Percentiles rank a stretch among this genome's conserved stretches.
phyloP scores from a whole-genome alignment of 1,140 invertebrate genomes.

The Drosophila busckii region DNA sequence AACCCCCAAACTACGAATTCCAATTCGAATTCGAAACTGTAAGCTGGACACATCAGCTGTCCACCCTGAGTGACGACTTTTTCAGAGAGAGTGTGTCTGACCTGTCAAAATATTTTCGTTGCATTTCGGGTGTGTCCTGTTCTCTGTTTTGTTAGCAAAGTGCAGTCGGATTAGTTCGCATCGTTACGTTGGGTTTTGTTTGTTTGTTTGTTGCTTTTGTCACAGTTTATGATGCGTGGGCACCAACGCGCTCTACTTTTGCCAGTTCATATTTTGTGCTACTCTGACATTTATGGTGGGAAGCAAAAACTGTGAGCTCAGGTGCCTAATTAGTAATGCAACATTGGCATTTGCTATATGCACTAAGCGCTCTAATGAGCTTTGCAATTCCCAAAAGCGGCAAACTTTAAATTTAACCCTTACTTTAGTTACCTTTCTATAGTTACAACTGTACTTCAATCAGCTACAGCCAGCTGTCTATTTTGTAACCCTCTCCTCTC shows the following conservation, averaged over 20 bases:
- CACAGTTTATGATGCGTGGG: slow-evolving; percentile 74
- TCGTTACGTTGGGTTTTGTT: slow-evolving; percentile 27
- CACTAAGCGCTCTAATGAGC: slow-evolving; percentile 26
- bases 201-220: slow-evolving; percentile 53
- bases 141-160: slow-evolving; percentile 61
- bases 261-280: slow-evolving; percentile 63
- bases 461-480: slow-evolving; percentile 7
- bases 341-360: slow-evolving; percentile 18
- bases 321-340: slow-evolving; percentile 51
- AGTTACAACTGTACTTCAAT: slow-evolving; percentile 6
- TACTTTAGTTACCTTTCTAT: background rate
- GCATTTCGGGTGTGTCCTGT: slow-evolving; percentile 61
- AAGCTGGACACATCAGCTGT: slow-evolving; percentile 32
- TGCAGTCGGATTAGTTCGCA: slow-evolving; percentile 67
- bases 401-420: background rate
- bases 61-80: background rate
- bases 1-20: no score
- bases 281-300: slow-evolving; percentile 68
- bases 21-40: slow-evolving; percentile 17
- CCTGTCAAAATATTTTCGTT: slow-evolving; percentile 76
- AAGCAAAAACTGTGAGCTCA: slow-evolving; percentile 39
- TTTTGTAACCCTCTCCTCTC: slow-evolving; percentile 35
- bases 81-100: slow-evolving; percentile 21
- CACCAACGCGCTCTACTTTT: slow-evolving; percentile 51
- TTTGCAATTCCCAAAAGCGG: background rate